Conservation (phyloP, 2,797 vertebrate species). For the Thaleichthys pacificus region DNA sequence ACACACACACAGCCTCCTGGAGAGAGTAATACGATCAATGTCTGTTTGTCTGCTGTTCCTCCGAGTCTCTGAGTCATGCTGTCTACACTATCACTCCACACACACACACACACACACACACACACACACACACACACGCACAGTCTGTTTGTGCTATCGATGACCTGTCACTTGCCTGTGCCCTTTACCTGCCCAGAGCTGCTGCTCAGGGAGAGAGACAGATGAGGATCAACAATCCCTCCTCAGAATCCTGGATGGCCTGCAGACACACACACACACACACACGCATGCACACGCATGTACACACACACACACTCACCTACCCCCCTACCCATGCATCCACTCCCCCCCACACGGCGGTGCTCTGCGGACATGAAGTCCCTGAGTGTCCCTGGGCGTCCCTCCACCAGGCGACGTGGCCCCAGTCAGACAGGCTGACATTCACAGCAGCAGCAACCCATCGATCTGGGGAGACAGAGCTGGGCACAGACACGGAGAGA, state of each 20-base stretch:
- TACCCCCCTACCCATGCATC: too few relatives aligned
- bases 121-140: background rate
- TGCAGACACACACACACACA: slow-evolving; percentile 16
- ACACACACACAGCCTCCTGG: slow-evolving; percentile 7
- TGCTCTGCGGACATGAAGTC: slow-evolving; percentile 38
- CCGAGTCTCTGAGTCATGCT: slow-evolving; percentile 19
- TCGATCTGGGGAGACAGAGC: slow-evolving; percentile 45
- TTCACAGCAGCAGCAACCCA: slow-evolving; percentile 58
- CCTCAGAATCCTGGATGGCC: slow-evolving; percentile 31
- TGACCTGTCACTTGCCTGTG: slow-evolving; percentile 23
- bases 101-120: slow-evolving; percentile 11
- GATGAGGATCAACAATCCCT: slow-evolving; percentile 55
- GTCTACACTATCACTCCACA: background rate
- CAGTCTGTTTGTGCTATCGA: slow-evolving; percentile 15
- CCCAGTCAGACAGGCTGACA: slow-evolving; percentile 63
- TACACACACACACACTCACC: slow-evolving; percentile 25
- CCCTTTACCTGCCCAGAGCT: slow-evolving; percentile 52
- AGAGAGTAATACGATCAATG: slow-evolving; percentile 17
- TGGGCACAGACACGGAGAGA: background rate
- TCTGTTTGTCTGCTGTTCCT: slow-evolving; percentile 33
- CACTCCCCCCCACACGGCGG: too few relatives aligned
- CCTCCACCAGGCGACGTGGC: slow-evolving; percentile 30
- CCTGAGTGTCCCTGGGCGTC: slow-evolving; percentile 45
- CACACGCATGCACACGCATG: slow-evolving; percentile 9
- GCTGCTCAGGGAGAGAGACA: slow-evolving; percentile 49